Conservation (phyloP, 1,140 invertebrate species). For the Caenorhabditis elegans region DNA sequence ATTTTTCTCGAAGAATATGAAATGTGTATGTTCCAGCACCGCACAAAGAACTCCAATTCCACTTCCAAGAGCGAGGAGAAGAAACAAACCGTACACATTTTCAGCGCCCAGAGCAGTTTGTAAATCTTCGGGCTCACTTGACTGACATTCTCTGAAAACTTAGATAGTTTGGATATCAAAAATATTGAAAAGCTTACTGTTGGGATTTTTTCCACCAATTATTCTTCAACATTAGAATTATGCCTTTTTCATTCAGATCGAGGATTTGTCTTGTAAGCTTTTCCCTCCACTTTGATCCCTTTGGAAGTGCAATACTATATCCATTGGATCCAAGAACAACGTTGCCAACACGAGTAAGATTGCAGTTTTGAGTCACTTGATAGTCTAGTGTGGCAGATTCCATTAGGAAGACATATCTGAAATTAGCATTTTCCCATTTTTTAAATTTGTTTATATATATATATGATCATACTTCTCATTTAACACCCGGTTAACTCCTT, state of each 20-base stretch:
- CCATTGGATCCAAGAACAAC: constrained; percentile 88
- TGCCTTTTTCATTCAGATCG: constrained; percentile 55
- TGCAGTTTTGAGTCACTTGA: constrained; percentile 84
- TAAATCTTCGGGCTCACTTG: not conserved
- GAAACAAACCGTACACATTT: constrained; percentile 32
- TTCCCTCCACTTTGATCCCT: constrained; percentile 66
- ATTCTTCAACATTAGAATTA: constrained; percentile 55
- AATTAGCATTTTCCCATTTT: constrained; percentile 69
- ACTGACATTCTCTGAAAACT: constrained; percentile 3
- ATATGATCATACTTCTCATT: constrained; percentile 72
- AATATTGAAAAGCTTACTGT: not conserved
- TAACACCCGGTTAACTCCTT: constrained; percentile 81
- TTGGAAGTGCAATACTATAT: constrained; percentile 88
- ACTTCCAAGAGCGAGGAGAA: constrained; percentile 25
- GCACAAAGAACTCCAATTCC: constrained; percentile 15
- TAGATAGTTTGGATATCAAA: not conserved
- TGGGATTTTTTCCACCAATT: constrained; percentile 56
- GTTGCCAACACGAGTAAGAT: constrained; percentile 84
- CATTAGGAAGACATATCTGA: constrained; percentile 85
- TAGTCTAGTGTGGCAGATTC: constrained; percentile 86
- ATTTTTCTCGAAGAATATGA: constrained; percentile 15
- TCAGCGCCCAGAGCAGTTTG: constrained; percentile 27
- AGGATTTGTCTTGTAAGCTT: constrained; percentile 52
- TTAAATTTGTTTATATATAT: constrained; percentile 74
- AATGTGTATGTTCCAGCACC: not conserved